Conservation (phyloP, 2,888 invertebrate species). For the Apotomis capreana region DNA sequence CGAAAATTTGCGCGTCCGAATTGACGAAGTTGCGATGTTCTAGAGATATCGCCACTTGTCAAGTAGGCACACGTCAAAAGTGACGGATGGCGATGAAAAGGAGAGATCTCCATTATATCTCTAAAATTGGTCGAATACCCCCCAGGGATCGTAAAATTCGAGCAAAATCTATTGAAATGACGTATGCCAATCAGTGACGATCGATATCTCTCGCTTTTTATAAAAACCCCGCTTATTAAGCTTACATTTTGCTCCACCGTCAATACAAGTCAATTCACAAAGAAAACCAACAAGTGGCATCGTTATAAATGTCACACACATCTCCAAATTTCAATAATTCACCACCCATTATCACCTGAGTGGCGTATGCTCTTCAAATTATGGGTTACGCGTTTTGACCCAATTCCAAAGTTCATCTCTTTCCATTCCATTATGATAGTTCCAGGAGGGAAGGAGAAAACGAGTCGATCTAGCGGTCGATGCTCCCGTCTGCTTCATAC, state of each 20-base stretch:
- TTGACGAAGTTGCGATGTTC: too few relatives aligned
- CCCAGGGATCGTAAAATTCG: too few relatives aligned
- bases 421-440: slow-evolving; percentile 24
- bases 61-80: too few relatives aligned
- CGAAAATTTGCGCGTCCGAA: too few relatives aligned
- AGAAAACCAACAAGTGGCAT: slow-evolving; percentile 13
- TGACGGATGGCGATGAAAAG: too few relatives aligned
- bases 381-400: slow-evolving; percentile 42
- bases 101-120: too few relatives aligned
- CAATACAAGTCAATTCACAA: neutral
- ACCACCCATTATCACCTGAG: slow-evolving; percentile 34
- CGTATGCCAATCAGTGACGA: too few relatives aligned
- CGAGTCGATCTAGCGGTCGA: slow-evolving; percentile 19
- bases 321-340: slow-evolving; percentile 30
- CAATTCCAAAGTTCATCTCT: slow-evolving; percentile 38
- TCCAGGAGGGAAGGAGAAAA: slow-evolving; percentile 13
- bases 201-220: too few relatives aligned
- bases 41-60: too few relatives aligned
- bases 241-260: neutral
- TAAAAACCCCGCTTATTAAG: too few relatives aligned
- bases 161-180: too few relatives aligned
- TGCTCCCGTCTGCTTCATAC: slow-evolving; percentile 36
- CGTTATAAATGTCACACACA: slow-evolving; percentile 28
- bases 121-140: too few relatives aligned
- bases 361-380: slow-evolving; percentile 27